Percentiles rank a stretch among this genome's conserved stretches.
phyloP scores from a whole-genome alignment of 2,888 invertebrate genomes.

The Luperina testacea region DNA sequence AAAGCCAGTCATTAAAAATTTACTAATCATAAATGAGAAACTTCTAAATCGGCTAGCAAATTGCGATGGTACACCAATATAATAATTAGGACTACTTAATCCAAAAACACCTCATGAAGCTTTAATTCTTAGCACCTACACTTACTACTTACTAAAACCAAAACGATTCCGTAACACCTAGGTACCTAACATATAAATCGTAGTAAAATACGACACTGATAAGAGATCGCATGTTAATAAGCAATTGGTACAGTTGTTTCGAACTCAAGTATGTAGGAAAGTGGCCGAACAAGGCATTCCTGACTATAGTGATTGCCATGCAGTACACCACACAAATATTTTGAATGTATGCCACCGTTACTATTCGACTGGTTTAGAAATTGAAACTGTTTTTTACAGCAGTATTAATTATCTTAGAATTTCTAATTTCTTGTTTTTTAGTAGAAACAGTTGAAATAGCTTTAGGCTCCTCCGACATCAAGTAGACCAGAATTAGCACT shows the following conservation, averaged over 20 bases:
- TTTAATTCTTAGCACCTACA: not conserved
- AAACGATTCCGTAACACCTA: conserved; percentile 27
- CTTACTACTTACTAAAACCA: not conserved
- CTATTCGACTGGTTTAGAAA: conserved; percentile 10
- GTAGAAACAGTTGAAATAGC: not conserved
- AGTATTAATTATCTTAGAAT: not conserved
- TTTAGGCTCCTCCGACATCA: not conserved
- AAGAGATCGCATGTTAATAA: conserved; percentile 59
- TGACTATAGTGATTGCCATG: conserved; percentile 15
- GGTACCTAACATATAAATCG: conserved; percentile 25
- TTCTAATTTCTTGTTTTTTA: not conserved
- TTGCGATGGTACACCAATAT: not conserved
- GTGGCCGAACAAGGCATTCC: conserved; percentile 59
- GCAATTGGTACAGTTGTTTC: conserved; percentile 48
- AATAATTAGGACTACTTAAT: not conserved
- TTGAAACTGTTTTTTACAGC: not conserved
- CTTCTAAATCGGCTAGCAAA: not conserved
- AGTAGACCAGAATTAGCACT: not conserved
- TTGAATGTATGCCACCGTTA: conserved; percentile 4
- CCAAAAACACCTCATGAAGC: not conserved
- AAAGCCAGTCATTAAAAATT: not conserved
- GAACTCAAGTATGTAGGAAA: conserved; percentile 41
- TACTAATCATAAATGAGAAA: not conserved
- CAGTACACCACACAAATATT: conserved; percentile 48
- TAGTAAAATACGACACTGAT: conserved; percentile 53